Conservation (phyloP, 2,113 vertebrate species). For the Pavo muticus region DNA sequence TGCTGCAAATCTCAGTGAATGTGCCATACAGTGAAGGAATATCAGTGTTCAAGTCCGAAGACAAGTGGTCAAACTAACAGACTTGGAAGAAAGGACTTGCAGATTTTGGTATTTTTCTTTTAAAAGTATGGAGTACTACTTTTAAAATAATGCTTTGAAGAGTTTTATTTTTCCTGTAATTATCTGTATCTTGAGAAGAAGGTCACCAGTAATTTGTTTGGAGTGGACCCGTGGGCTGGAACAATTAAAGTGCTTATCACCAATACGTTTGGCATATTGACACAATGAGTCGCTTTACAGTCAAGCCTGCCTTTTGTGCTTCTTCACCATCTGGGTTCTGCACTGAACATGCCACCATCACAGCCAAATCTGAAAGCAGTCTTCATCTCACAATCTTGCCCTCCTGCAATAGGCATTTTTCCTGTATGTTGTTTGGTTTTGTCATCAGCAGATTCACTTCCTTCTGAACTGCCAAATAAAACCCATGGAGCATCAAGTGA, state of each 20-base stretch:
- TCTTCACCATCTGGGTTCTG: slow-evolving; percentile 6
- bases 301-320: slow-evolving; percentile 26
- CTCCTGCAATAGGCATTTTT: not conserved
- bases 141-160: slow-evolving; percentile 7
- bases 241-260: not conserved
- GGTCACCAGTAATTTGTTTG: slow-evolving; percentile 5
- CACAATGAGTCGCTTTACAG: not conserved
- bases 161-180: not conserved
- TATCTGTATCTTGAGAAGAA: not conserved
- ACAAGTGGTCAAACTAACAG: not conserved
- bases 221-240: not conserved
- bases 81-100: not conserved
- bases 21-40: slow-evolving; percentile 81
- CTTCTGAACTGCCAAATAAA: slow-evolving; percentile 30
- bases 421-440: not conserved
- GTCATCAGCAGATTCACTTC: not conserved
- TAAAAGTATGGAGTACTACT: slow-evolving; percentile 17
- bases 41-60: not conserved
- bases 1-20: slow-evolving; percentile 78
- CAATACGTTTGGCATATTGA: not conserved
- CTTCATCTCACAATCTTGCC: slow-evolving; percentile 14
- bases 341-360: not conserved
- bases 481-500: not conserved
- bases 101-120: slow-evolving; percentile 5
- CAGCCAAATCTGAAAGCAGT: slow-evolving; percentile 9